phyloP scores from a whole-genome alignment of 2,888 invertebrate genomes.

The Dimorphilus gyrociliatus region DNA sequence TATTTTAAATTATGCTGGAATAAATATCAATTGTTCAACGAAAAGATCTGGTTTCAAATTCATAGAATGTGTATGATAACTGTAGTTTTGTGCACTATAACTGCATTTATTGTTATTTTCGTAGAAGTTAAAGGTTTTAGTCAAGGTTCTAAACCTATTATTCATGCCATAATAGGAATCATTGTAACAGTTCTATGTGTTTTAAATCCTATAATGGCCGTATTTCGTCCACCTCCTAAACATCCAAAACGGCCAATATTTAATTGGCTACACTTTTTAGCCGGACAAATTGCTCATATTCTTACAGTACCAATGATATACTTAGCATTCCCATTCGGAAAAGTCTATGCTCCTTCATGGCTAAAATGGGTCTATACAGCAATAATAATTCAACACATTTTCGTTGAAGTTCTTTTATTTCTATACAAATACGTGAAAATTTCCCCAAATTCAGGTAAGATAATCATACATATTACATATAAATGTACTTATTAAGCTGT shows the following conservation, averaged over 20 bases:
- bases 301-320: conserved; percentile 73
- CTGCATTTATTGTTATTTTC: conserved; percentile 25
- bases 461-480: no score
- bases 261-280: conserved; percentile 4
- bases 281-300: conserved; percentile 3
- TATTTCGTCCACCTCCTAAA: conserved; percentile 3
- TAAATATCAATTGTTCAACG: conserved; percentile 13
- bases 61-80: conserved; percentile 14
- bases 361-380: conserved; percentile 69
- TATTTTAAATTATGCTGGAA: conserved; percentile 28
- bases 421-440: no score
- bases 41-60: conserved; percentile 25
- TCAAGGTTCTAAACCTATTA: not conserved
- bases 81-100: conserved; percentile 13
- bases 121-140: conserved; percentile 14
- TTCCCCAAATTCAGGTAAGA: no score
- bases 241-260: conserved; percentile 3
- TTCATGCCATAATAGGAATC: conserved; percentile 5
- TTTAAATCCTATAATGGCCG: conserved; percentile 5
- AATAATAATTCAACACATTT: conserved; percentile 70
- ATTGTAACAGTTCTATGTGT: conserved; percentile 2
- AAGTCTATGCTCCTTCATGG: conserved; percentile 69
- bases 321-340: conserved; percentile 65
- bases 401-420: no score
- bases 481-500: no score